Base-by-base conservation (phyloP, 1,140 invertebrate genomes). In the Bombus picipes region DNA sequence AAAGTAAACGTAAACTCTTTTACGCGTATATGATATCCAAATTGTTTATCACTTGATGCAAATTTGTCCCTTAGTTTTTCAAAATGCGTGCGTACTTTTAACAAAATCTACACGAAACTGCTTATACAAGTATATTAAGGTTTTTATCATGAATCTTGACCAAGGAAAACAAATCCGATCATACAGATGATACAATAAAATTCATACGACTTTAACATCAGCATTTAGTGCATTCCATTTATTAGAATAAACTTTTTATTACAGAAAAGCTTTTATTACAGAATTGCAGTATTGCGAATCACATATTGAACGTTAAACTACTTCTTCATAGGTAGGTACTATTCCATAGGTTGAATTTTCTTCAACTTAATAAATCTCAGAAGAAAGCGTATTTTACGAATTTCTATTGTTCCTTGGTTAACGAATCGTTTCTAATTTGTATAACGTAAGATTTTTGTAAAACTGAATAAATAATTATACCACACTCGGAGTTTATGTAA, bases 161-260 rank as follows among this genome's bases (percentile, higher is more conserved):
- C 13, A 3, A 47, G 41, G 12, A 59, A 47, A 34, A 41, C n/a
- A 43, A 62, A 15, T 25, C 8, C 9, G 1, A 71, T 8, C 18
- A 32, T 18, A n/a, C 12, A 43, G 10, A 41, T 15, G 32, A 37
- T 47, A 81, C n/a, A 74, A 82, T 65, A 65, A 74, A 73, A 74
- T 62, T 74, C 22, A 41, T 41, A 73, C 22, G n/a, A 59, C 1
- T 73, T 81, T 73, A 9, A 73, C 39, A 68, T 2, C n/a, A 73
- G 39, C 37, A 82, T 75, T 82, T 75, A 47, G 13, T 37, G 71
- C 71, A 74, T 74, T 82, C 57, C 80, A 83, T 77, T 68, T 83
- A 57, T 77, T 76, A 76, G 41, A 79, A 47, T 79, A 53, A 74
- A 25, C 1, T 65, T 75, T 28, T 77, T 83, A 39, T 68, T 66